phyloP scores from a whole-genome alignment of 2,797 vertebrate species.

The Vultur gryphus region DNA sequence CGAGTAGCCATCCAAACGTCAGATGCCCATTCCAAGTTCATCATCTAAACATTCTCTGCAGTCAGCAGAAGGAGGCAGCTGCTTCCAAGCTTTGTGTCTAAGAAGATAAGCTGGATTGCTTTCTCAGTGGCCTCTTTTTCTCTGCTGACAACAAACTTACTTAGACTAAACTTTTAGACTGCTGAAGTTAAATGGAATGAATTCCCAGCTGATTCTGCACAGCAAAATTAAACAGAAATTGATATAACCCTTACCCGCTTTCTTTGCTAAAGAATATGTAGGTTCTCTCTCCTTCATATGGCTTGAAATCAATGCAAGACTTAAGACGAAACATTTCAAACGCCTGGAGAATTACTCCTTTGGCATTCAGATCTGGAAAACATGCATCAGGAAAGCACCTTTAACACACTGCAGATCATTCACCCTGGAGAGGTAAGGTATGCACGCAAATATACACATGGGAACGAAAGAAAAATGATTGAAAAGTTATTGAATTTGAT shows the following conservation, averaged over 20 bases:
- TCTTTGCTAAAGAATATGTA: slow-evolving; percentile 86
- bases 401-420: not conserved
- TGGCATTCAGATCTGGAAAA: slow-evolving; percentile 86
- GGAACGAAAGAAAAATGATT: not conserved
- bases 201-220: not conserved
- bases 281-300: slow-evolving; percentile 85
- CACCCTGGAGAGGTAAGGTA: not conserved
- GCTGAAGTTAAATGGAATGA: not conserved
- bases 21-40: not conserved
- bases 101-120: not conserved
- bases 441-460: not conserved
- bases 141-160: not conserved
- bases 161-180: not conserved
- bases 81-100: not conserved
- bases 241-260: slow-evolving; percentile 75
- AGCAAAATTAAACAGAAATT: not conserved
- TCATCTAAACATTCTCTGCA: not conserved
- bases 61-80: not conserved
- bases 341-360: slow-evolving; percentile 84
- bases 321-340: slow-evolving; percentile 93
- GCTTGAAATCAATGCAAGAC: slow-evolving; percentile 93
- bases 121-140: not conserved
- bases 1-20: not conserved
- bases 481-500: not conserved
- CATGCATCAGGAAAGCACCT: not conserved